phyloP scores from a whole-genome alignment of 1,140 invertebrate genomes.

The Diorhabda carinulata region DNA sequence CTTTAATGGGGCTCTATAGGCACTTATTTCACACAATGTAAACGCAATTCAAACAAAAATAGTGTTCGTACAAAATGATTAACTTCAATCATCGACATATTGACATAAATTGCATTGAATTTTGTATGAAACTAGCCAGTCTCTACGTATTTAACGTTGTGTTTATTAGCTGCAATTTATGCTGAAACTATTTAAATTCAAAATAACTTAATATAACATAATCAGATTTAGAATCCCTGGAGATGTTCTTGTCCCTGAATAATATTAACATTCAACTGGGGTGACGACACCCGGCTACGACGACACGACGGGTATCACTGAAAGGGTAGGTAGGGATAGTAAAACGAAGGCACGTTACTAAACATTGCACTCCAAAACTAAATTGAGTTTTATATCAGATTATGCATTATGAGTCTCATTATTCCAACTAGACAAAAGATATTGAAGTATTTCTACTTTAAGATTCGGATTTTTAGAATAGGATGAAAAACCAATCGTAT shows the following conservation, averaged over 20 bases:
- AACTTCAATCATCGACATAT: too few species aligned
- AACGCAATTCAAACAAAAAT: too few species aligned
- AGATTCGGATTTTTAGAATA: too few species aligned
- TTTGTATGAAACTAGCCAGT: too few species aligned
- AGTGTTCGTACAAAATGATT: too few species aligned
- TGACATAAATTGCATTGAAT: too few species aligned
- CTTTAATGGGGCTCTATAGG: too few species aligned
- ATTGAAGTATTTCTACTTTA: too few species aligned
- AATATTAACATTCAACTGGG: background rate
- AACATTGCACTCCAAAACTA: background rate
- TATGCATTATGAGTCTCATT: background rate
- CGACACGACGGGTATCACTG: background rate
- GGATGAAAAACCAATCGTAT: too few species aligned
- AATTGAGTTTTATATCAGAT: constrained; percentile 3
- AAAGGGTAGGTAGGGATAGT: background rate
- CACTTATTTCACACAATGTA: too few species aligned
- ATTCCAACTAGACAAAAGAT: too few species aligned
- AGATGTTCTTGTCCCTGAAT: background rate
- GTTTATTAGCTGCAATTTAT: background rate
- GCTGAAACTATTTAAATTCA: constrained; percentile 1
- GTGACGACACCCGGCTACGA: background rate
- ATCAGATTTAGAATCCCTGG: background rate
- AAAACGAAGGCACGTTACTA: background rate
- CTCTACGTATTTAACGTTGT: background rate
- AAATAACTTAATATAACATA: background rate